Conservation (phyloP, 1,140 invertebrate species). For the Drosophila chauvacae region DNA sequence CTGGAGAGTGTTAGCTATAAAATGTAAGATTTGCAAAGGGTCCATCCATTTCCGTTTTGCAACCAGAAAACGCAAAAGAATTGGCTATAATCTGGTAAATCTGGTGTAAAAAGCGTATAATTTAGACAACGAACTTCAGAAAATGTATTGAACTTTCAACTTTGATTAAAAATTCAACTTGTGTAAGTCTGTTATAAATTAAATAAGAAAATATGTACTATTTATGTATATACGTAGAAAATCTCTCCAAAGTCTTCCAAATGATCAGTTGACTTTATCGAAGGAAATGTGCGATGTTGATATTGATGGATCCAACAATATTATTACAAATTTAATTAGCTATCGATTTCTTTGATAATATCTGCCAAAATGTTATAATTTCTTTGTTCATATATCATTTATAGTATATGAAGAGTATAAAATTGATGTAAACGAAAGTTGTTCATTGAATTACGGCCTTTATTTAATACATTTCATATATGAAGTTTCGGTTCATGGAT, state of each 20-base stretch:
- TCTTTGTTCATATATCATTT: too few species aligned
- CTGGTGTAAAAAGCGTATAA: background rate
- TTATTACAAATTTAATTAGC: too few species aligned
- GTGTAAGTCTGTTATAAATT: background rate
- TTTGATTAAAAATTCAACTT: slow-evolving; percentile 3
- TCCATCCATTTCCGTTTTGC: background rate
- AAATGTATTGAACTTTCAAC: background rate
- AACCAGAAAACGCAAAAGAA: background rate
- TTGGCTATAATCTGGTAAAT: too few species aligned
- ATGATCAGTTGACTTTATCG: background rate
- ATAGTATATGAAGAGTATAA: too few species aligned
- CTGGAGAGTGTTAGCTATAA: background rate
- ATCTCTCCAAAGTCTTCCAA: background rate
- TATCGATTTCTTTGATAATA: too few species aligned
- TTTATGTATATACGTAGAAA: too few species aligned
- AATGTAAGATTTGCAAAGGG: background rate
- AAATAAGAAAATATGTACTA: background rate
- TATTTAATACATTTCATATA: background rate
- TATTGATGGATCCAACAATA: too few species aligned
- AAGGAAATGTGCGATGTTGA: too few species aligned
- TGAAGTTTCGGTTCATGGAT: background rate
- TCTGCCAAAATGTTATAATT: too few species aligned
- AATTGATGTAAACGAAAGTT: background rate
- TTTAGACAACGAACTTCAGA: background rate
- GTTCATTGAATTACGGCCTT: background rate